Evolutionary conservation across 2,888 invertebrate genomes (phyloP), one percentile per base, ranked within the genome.

Genomic region (Linnaemya vulpina): DNA sequence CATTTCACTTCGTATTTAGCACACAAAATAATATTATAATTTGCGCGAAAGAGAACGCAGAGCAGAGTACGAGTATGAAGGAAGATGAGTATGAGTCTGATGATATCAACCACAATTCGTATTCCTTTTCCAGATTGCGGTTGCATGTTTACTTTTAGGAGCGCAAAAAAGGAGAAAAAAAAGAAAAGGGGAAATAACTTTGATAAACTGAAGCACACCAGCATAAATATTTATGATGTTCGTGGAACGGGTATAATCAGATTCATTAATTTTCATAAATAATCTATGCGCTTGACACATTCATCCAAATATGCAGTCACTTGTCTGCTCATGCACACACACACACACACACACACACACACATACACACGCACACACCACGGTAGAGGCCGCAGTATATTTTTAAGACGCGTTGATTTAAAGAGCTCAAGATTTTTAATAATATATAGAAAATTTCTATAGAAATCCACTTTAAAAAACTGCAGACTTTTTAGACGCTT

Each of bases 201-300:
- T 40, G 38, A 62, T 35, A 38, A 17, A 13, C 17, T 63, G 15
- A 13, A 49, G 53, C 40, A 17, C 30, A 30, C 25, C 40, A 46
- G 55, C 35, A 46, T 22, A 8, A 60, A 77, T 58, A 38, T 79
- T 63, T 71, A 46, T 78, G 30, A 62, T 70, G 20, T 43, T 49
- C 49, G 1, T 43, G n/a, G n/a, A n/a, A n/a, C n/a, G n/a, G n/a
- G 35, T 38, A 68, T 68, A 68, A 77, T 58, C 38, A 60, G 15
- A 70, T 71, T 63, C 25, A 73, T 70, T 70, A 43, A 68, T 60
- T 68, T 70, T 78, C 62, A 78, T 62, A 62, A 40, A 68, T 49
- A 38, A 49, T 67, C 10, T 22, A 55, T 15, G n/a, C 25, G 67
- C 43, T 67, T 40, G 53, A 30, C 55, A 71, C 58, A 46, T 53